phyloP scores from a whole-genome alignment of 2,113 vertebrate species.

The Solenodon paradoxus region DNA sequence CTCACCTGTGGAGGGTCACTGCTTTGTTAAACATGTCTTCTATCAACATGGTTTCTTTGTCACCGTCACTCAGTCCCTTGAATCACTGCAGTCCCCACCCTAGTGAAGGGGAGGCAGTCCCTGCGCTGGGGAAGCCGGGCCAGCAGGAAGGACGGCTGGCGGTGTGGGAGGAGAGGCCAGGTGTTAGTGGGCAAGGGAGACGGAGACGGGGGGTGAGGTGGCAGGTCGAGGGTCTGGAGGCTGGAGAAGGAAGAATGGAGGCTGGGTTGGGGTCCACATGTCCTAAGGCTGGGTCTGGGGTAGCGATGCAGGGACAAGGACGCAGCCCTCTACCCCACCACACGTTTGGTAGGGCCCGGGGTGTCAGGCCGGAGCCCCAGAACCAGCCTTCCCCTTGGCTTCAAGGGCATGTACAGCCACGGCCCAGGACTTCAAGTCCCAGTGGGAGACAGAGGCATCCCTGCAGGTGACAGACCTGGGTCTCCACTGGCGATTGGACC shows the following conservation, averaged over 20 bases:
- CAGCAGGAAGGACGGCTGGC: not conserved
- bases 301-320: not conserved
- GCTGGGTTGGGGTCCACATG: not conserved
- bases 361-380: not conserved
- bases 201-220: too few relatives aligned
- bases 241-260: not conserved
- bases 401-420: too few relatives aligned
- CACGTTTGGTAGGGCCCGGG: not conserved
- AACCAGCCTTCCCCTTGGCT: not conserved
- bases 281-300: not conserved
- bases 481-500: not conserved
- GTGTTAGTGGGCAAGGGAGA: not conserved
- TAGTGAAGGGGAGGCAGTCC: not conserved
- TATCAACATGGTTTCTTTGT: not conserved
- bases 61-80: not conserved
- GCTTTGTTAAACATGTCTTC: not conserved
- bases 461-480: not conserved
- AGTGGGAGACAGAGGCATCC: too few relatives aligned
- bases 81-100: accelerated
- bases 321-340: too few relatives aligned
- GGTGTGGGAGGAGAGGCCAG: not conserved
- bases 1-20: accelerated
- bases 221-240: too few relatives aligned
- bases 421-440: too few relatives aligned
- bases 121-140: not conserved